A percentile compares a stretch with the other conserved stretches of the same genome.
Conservation (phyloP, 2,113 vertebrate genomes). For the Calyptommatus sinebrachiatus region DNA sequence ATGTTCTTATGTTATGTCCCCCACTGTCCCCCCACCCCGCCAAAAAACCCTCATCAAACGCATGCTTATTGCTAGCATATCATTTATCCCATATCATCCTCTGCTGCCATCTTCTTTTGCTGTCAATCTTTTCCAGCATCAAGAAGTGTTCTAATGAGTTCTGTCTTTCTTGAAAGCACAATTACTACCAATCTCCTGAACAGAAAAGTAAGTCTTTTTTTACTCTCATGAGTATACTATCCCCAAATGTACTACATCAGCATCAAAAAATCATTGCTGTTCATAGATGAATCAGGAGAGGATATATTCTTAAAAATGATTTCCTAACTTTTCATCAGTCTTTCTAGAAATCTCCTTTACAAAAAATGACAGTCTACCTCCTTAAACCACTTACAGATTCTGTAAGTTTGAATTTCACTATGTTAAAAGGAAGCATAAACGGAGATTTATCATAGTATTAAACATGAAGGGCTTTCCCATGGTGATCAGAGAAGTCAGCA, state of each 20-base stretch:
- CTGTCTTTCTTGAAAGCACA: background rate
- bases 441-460: constrained; percentile 26
- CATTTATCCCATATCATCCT: too few species aligned
- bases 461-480: constrained; percentile 40
- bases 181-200: background rate
- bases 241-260: background rate
- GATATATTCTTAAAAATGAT: background rate
- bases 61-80: too few species aligned
- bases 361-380: background rate
- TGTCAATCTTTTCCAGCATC: too few species aligned
- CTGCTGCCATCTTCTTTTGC: background rate
- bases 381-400: constrained; percentile 41
- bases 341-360: constrained; percentile 1
- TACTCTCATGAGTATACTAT: too few species aligned
- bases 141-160: background rate
- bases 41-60: too few species aligned
- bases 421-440: constrained; percentile 37
- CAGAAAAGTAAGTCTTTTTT: background rate
- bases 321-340: background rate
- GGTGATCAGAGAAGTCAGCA: constrained; percentile 47
- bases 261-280: background rate
- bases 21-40: too few species aligned
- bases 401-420: constrained; percentile 42
- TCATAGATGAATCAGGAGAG: too few species aligned
- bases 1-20: too few species aligned